phyloP scores from a whole-genome alignment of 2,113 vertebrate genomes.

The Trichechus manatus region DNA sequence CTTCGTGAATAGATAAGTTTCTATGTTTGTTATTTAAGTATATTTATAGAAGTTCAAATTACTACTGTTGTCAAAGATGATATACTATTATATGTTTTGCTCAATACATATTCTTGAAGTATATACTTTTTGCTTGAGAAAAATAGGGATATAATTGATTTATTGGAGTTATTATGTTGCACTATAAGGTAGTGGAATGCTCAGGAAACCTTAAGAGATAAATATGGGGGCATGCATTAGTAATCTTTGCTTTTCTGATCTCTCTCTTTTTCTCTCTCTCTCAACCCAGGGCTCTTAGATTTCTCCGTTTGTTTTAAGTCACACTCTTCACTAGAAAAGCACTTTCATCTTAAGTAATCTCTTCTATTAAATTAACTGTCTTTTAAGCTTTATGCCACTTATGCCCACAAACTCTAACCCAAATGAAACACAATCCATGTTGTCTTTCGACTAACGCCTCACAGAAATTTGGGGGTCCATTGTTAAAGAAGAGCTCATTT shows the following conservation, averaged over 20 bases:
- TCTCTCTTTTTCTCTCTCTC: neutral
- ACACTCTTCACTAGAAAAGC: neutral
- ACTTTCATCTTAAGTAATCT: neutral
- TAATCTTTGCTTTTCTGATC: constrained; percentile 15
- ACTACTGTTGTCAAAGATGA: constrained; percentile 80
- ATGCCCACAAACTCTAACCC: constrained; percentile 10
- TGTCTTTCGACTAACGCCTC: neutral
- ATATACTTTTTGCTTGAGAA: constrained; percentile 75
- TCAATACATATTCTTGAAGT: constrained; percentile 68
- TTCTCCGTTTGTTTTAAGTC: neutral
- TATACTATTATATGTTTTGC: constrained; percentile 66
- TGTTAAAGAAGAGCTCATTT: neutral
- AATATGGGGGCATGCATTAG: constrained; percentile 23
- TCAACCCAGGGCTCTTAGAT: neutral
- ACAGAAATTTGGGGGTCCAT: neutral
- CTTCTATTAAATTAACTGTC: neutral
- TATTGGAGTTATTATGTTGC: constrained; percentile 22
- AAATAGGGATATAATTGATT: constrained; percentile 36
- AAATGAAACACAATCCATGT: constrained; percentile 10
- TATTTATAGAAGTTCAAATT: constrained; percentile 88
- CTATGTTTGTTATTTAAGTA: constrained; percentile 88
- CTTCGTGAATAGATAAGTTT: constrained; percentile 79
- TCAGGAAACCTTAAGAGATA: constrained; percentile 71
- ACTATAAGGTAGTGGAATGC: constrained; percentile 66
- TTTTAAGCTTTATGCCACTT: constrained; percentile 21